Percentiles rank a stretch among this genome's conserved stretches.
Evolutionary conservation across 2,888 invertebrate genomes (phyloP).

Genomic region (Listrodromus nycthemerus): DNA sequence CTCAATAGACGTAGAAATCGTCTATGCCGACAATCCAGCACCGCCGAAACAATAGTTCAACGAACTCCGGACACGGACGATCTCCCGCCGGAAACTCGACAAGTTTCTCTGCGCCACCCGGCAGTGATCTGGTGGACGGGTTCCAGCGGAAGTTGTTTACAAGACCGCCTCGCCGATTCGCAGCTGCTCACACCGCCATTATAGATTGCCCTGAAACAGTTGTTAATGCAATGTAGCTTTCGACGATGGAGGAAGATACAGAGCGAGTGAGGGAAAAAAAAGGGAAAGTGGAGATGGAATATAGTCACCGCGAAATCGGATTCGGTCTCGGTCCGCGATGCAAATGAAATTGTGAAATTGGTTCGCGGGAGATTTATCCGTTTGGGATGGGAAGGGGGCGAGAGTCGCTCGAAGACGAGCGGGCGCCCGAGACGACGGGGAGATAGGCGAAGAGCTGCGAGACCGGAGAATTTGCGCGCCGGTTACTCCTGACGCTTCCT

Average conservation of each 20-base stretch:
- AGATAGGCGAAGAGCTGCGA: conserved; percentile 14
- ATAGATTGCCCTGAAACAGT: not conserved
- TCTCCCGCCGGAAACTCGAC: conserved; percentile 37
- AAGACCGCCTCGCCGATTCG: conserved; percentile 63
- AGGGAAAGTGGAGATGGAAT: conserved; percentile 1
- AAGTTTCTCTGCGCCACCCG: conserved; percentile 38
- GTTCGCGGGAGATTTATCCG: conserved; percentile 79
- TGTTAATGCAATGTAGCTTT: not conserved
- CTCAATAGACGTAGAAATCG: not conserved
- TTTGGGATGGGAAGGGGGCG: conserved; percentile 71
- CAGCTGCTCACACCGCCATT: not conserved
- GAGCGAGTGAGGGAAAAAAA: not conserved
- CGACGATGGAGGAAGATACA: not conserved
- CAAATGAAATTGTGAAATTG: conserved; percentile 81
- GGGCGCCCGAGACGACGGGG: conserved; percentile 46
- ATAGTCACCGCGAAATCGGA: conserved; percentile 72
- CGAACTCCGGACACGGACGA: conserved; percentile 11
- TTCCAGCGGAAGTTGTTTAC: conserved; percentile 74
- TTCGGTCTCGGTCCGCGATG: conserved; percentile 75
- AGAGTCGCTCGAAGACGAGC: conserved; percentile 64
- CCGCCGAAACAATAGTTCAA: conserved; percentile 17
- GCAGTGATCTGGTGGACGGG: conserved; percentile 33
- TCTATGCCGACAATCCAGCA: conserved; percentile 34
- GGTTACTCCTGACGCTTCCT: conserved; percentile 71
- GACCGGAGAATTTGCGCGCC: conserved; percentile 56